phyloP scores from a whole-genome alignment of 1,140 invertebrate genomes.

The Drosophila sechellia region DNA sequence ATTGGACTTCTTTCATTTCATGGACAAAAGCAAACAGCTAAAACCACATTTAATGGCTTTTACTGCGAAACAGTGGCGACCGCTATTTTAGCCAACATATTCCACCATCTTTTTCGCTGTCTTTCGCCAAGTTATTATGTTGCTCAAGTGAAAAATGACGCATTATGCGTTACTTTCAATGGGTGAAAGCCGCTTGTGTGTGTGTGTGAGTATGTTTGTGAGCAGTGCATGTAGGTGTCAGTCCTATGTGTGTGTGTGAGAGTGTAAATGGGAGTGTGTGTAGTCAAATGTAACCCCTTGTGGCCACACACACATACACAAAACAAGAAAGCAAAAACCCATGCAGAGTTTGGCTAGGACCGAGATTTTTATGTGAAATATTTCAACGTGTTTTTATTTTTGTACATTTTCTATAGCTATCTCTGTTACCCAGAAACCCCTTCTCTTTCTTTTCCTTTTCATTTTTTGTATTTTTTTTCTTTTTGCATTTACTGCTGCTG shows the following conservation, averaged over 20 bases:
- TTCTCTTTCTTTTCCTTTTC: neutral
- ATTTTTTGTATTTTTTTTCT: constrained; percentile 2
- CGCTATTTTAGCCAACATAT: constrained; percentile 16
- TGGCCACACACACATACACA: constrained; percentile 38
- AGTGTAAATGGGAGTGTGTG: constrained; percentile 6
- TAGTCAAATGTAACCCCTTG: constrained; percentile 61
- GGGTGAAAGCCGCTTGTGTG: constrained; percentile 27
- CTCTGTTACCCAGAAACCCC: constrained; percentile 4
- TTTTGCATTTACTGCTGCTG: constrained; percentile 44
- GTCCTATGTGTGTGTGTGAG: neutral
- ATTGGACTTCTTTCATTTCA: neutral
- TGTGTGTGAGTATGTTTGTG: constrained; percentile 5
- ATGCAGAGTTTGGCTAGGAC: constrained; percentile 52
- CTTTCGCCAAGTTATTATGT: constrained; percentile 55
- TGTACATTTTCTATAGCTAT: constrained; percentile 22
- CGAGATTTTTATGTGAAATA: constrained; percentile 60
- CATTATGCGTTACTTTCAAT: constrained; percentile 66
- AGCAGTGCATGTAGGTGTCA: neutral
- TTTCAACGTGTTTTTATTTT: constrained; percentile 47
- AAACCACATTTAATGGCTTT: constrained; percentile 4
- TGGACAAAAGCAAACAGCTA: neutral
- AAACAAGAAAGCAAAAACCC: constrained; percentile 7
- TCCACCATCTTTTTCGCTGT: constrained; percentile 34
- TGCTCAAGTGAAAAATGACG: constrained; percentile 74
- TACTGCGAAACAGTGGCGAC: neutral